A percentile compares a stretch with the other conserved stretches of the same genome.
These are phyloP conservation scores for Pelodiscus sinensis DNA, from an alignment of 2,113 vertebrate genomes.

Conservation along the genomic window DNA sequence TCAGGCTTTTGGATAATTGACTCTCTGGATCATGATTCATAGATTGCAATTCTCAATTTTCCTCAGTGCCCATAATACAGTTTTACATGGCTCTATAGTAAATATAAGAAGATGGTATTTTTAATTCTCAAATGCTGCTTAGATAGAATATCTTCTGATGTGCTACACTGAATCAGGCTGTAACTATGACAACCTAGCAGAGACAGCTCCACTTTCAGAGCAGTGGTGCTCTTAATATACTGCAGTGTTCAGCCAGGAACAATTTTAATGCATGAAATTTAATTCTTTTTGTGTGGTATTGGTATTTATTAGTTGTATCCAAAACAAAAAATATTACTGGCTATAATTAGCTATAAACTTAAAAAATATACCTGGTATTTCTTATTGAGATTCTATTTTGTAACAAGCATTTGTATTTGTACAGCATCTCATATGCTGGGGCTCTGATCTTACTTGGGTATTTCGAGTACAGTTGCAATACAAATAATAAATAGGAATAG, in stretches of 20 bases:
- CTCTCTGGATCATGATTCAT: background rate
- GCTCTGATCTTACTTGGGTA: background rate
- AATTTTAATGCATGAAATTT: background rate
- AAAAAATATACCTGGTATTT: background rate
- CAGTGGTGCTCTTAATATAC: background rate
- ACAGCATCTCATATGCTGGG: accelerated
- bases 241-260: background rate
- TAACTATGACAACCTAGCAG: slow-evolving; percentile 38
- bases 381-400: background rate
- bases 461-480: background rate
- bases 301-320: background rate
- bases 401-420: background rate
- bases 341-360: background rate
- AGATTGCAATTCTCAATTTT: background rate
- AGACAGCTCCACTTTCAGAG: slow-evolving; percentile 3
- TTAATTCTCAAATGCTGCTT: slow-evolving; percentile 6
- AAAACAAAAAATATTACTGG: background rate
- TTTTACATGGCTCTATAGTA: background rate
- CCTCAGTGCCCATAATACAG: accelerated
- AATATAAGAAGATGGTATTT: background rate
- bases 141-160: background rate
- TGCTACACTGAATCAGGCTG: background rate
- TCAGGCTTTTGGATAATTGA: background rate
- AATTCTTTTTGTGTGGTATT: background rate
- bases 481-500: background rate